Evolutionary conservation across 1,140 invertebrate species (phyloP), one percentile per base, ranked within the genome.

Genomic region (Drosophila eugracilis): DNA sequence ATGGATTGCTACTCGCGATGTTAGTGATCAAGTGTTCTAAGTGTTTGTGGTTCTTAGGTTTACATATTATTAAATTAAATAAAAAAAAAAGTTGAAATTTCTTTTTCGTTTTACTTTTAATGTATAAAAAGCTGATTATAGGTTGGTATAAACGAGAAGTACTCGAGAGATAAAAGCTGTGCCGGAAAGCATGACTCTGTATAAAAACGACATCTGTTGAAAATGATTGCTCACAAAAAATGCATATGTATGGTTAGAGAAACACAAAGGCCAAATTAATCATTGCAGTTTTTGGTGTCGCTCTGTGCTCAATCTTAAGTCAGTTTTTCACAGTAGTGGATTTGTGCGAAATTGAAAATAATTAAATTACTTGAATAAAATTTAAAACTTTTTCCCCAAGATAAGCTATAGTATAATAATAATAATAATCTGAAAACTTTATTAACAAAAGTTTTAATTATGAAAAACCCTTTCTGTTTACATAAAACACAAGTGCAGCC

Each of bases 141-240:
- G 28, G n/a, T n/a, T n/a, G n/a, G n/a, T n/a, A n/a, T n/a, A n/a
- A n/a, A n/a, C 3, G 6, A 3, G 24, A 32, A 19, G 7, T 21
- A 19, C 9, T 14, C 17, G 34, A 39, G 10, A 22, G 14, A 65
- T 30, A 34, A 50, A 48, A 52, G 45, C 26, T 67, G 52, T 67
- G 63, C 45, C 19, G 45, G 17, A 52, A 28, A 67, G n/a, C 36
- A 42, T 67, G 63, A 67, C 44, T 42, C 0, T 10, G 10, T 17
- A 62, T 14, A 39, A 63, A 22, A 12, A 10, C 4, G 26, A 0
- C 42, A 21, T 39, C n/a, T n/a, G 44, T 39, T 62, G 12, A 30
- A 62, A 22, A 39, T 60, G 3, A 45, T 45, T 59, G 53, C 4
- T 34, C 58, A 14, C 7, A 53, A 15, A 5, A 3, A 10, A 14